Conservation (phyloP, 2,113 vertebrate species). For the Pedetes capensis region DNA sequence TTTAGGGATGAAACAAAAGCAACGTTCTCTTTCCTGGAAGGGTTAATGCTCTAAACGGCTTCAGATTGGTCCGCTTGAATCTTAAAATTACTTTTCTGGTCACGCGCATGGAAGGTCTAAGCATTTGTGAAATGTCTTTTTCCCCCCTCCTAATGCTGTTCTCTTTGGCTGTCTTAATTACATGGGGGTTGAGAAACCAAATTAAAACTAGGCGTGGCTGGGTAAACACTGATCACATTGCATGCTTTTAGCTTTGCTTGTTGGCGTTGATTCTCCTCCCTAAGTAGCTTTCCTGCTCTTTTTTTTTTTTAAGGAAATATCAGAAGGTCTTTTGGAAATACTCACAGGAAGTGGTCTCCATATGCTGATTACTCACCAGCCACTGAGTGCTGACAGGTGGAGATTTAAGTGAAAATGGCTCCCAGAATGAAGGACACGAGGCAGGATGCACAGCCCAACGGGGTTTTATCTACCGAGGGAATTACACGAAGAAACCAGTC, state of each 20-base stretch:
- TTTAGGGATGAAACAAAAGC: not conserved
- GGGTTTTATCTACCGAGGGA: constrained; percentile 38
- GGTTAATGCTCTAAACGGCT: constrained; percentile 82
- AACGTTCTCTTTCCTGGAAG: constrained; percentile 73
- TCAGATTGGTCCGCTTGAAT: constrained; percentile 79
- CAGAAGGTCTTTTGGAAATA: constrained; percentile 55
- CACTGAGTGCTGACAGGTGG: constrained; percentile 83
- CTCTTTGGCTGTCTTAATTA: constrained; percentile 74
- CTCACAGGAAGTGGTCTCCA: constrained; percentile 76
- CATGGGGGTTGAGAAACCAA: constrained; percentile 71
- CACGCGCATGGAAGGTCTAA: constrained; percentile 81
- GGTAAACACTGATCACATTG: constrained; percentile 41
- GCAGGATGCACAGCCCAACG: constrained; percentile 41
- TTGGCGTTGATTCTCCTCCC: constrained; percentile 60
- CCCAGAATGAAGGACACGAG: constrained; percentile 68
- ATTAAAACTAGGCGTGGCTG: constrained; percentile 63
- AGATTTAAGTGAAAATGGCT: constrained; percentile 73
- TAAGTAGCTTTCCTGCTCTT: constrained; percentile 8
- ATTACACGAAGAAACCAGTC: constrained; percentile 79
- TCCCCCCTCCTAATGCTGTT: not conserved
- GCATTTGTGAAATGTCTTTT: constrained; percentile 79
- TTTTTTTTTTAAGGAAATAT: constrained; percentile 66
- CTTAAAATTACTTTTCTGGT: constrained; percentile 86
- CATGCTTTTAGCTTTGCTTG: constrained; percentile 41
- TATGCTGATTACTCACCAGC: constrained; percentile 80